These are phyloP conservation scores for Oscheius sp. DNA, from an alignment of 1,140 invertebrate genomes.

Conservation along the genomic window DNA sequence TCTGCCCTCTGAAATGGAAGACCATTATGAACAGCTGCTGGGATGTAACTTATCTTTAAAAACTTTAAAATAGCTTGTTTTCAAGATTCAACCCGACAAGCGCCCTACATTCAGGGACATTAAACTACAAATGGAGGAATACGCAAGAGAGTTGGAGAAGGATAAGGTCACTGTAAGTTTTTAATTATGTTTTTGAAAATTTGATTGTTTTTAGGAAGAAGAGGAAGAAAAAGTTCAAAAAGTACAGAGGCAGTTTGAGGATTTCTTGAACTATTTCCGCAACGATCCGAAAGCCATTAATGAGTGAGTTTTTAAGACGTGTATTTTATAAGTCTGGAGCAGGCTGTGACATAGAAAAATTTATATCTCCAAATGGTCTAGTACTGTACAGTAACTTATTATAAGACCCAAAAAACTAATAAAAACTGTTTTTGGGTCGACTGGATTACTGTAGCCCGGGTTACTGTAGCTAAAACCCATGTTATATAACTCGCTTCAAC, in stretches of 20 bases:
- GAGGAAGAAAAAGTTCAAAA: background rate
- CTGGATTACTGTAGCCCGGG: no score
- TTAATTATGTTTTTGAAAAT: no score
- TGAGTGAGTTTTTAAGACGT: no score
- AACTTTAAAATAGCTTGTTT: background rate
- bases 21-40: conserved; percentile 14
- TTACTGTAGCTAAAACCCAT: no score
- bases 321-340: no score
- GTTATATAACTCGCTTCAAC: no score
- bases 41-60: background rate
- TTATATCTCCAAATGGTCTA: no score
- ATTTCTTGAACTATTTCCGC: background rate
- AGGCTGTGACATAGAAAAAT: no score
- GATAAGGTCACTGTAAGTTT: no score
- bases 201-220: background rate
- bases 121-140: background rate
- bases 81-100: background rate
- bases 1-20: conserved; percentile 3
- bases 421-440: no score
- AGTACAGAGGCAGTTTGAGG: background rate
- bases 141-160: background rate
- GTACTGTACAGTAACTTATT: no score
- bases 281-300: background rate
- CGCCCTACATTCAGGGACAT: background rate
- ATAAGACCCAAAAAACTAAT: no score